Evolutionary conservation across 92 coral and sea anemone species (phyloP).

Genomic region (Parazoanthus darwini): DNA sequence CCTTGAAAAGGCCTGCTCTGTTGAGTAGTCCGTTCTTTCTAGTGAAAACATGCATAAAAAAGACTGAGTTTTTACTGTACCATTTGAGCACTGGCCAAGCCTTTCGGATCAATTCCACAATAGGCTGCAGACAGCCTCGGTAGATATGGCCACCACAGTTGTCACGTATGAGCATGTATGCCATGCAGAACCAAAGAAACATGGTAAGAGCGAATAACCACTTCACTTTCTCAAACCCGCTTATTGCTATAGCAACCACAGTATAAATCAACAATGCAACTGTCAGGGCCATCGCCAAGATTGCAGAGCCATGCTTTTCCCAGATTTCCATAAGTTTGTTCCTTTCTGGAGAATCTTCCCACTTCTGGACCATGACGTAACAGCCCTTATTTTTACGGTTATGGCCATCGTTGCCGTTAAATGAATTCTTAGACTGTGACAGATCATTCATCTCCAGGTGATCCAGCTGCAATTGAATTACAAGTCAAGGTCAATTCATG

Average conservation of each 20-base stretch:
- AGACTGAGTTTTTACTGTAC: constrained; percentile 36
- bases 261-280: constrained; percentile 56
- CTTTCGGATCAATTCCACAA: constrained; percentile 43
- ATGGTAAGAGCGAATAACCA: constrained; percentile 77
- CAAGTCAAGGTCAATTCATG: neutral
- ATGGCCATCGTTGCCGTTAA: constrained; percentile 53
- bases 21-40: too few relatives aligned
- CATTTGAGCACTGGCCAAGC: constrained; percentile 76
- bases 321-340: constrained; percentile 52
- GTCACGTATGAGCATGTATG: constrained; percentile 73
- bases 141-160: constrained; percentile 77
- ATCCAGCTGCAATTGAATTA: constrained; percentile 57
- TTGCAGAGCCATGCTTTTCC: constrained; percentile 61
- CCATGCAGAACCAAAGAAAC: constrained; percentile 90
- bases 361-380: constrained; percentile 54
- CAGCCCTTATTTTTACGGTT: constrained; percentile 28
- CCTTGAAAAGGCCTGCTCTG: too few relatives aligned
- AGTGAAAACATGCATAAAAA: neutral
- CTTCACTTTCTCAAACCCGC: constrained; percentile 86
- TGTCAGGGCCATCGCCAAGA: constrained; percentile 43
- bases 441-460: constrained; percentile 75
- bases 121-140: constrained; percentile 63
- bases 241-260: constrained; percentile 72
- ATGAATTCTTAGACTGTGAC: constrained; percentile 61
- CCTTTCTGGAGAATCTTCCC: constrained; percentile 69